Evolutionary conservation across 2,888 invertebrate genomes (phyloP).

Genomic region (Sarcophaga carnaria): DNA sequence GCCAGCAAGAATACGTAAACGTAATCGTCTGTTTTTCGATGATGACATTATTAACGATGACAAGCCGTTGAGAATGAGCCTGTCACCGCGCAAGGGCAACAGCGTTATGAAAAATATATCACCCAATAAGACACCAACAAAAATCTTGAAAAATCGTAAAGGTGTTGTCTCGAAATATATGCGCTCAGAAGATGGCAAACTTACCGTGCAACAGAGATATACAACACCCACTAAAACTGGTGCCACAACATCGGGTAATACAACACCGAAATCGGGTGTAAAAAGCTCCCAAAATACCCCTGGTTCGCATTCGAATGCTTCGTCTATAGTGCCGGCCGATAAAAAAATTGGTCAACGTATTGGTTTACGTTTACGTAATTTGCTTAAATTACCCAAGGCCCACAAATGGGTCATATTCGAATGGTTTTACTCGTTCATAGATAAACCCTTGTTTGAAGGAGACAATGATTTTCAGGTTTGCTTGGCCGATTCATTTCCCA

Average conservation of each 20-base stretch:
- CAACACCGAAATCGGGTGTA: constrained; percentile 68
- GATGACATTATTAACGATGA: constrained; percentile 93
- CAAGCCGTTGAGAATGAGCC: constrained; percentile 86
- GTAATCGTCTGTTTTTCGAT: constrained; percentile 94
- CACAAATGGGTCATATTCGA: constrained; percentile 99
- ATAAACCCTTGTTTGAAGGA: constrained; percentile 95
- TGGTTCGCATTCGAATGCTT: constrained; percentile 39
- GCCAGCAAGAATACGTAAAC: constrained; percentile 95
- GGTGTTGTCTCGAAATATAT: constrained; percentile 81
- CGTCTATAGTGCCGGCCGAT: constrained; percentile 85
- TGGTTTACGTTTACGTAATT: constrained; percentile 93
- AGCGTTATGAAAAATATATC: constrained; percentile 82
- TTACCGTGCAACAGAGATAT: constrained; percentile 41
- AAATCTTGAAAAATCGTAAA: constrained; percentile 82
- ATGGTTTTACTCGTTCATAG: constrained; percentile 99
- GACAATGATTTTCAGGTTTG: constrained; percentile 97
- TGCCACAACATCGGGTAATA: constrained; percentile 58
- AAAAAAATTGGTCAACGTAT: constrained; percentile 94
- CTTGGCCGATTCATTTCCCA: constrained; percentile 96
- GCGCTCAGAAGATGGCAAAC: constrained; percentile 73
- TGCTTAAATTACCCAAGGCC: constrained; percentile 98
- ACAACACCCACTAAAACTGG: constrained; percentile 63
- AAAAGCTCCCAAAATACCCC: constrained; percentile 62
- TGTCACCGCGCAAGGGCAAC: constrained; percentile 82
- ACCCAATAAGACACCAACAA: constrained; percentile 83